Conservation (phyloP, 1,140 invertebrate species). For the Glossosoma conforme region DNA sequence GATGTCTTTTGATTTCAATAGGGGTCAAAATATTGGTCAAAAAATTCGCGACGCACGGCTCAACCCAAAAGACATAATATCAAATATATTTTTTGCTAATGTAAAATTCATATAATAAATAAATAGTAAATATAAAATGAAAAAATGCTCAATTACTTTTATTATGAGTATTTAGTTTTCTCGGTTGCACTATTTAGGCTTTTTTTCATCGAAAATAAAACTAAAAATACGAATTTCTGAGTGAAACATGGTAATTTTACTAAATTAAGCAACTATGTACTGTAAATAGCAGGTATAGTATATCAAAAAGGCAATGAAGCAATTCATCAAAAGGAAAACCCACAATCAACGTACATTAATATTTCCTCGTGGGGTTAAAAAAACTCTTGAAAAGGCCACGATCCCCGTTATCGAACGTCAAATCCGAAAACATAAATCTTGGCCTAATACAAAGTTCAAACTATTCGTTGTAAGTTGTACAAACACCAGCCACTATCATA, state of each 20-base stretch:
- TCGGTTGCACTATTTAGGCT: too few species aligned
- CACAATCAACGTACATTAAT: conserved; percentile 32
- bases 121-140: too few species aligned
- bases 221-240: too few species aligned
- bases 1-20: too few species aligned
- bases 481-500: conserved; percentile 19
- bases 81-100: not conserved
- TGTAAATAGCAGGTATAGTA: conserved; percentile 12
- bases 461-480: conserved; percentile 24
- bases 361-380: conserved; percentile 20
- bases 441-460: conserved; percentile 25
- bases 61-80: too few species aligned
- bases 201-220: too few species aligned
- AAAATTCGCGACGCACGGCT: too few species aligned
- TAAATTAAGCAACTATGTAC: conserved; percentile 13
- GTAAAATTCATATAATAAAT: too few species aligned
- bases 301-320: conserved; percentile 29
- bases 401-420: conserved; percentile 26
- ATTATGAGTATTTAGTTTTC: too few species aligned
- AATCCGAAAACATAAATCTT: conserved; percentile 31
- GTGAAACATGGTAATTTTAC: not conserved
- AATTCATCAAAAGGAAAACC: conserved; percentile 29
- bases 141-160: too few species aligned
- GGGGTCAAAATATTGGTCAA: not conserved
- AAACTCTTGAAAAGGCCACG: conserved; percentile 19